These are phyloP conservation scores for Danio albolineatus DNA, from an alignment of 2,797 vertebrate species.

Conservation along the genomic window DNA sequence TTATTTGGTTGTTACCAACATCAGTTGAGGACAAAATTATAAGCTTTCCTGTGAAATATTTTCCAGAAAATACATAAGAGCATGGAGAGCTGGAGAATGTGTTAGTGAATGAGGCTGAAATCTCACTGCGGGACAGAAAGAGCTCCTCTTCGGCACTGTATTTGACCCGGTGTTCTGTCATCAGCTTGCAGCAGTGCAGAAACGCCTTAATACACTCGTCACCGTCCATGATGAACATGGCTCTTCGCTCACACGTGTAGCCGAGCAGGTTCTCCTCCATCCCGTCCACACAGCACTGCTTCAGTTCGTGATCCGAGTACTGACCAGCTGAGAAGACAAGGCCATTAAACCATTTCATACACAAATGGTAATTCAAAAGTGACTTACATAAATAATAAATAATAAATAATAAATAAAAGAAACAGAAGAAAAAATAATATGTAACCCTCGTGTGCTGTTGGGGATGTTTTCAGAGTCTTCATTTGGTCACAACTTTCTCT, in stretches of 20 bases:
- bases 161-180: rapidly evolving
- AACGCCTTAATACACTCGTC: slow-evolving; percentile 19
- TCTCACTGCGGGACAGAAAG: slow-evolving; percentile 36
- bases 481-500: too few relatives aligned
- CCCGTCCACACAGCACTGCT: slow-evolving; percentile 49
- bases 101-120: neutral
- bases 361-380: too few relatives aligned
- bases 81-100: neutral
- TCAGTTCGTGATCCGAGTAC: neutral
- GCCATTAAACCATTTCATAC: too few relatives aligned
- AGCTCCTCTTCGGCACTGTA: neutral
- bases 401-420: too few relatives aligned
- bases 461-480: too few relatives aligned
- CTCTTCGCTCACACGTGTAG: slow-evolving; percentile 38
- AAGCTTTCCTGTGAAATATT: too few relatives aligned
- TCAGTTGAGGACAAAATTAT: too few relatives aligned
- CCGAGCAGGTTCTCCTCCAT: neutral
- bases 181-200: slow-evolving; percentile 44
- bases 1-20: too few relatives aligned
- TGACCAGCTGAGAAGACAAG: slow-evolving; percentile 13
- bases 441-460: too few relatives aligned
- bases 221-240: neutral
- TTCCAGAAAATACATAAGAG: too few relatives aligned
- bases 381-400: too few relatives aligned
- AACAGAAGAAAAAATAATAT: too few relatives aligned